Base-by-base conservation (phyloP, 2,797 vertebrate species). In the Tragelaphus oryx region DNA sequence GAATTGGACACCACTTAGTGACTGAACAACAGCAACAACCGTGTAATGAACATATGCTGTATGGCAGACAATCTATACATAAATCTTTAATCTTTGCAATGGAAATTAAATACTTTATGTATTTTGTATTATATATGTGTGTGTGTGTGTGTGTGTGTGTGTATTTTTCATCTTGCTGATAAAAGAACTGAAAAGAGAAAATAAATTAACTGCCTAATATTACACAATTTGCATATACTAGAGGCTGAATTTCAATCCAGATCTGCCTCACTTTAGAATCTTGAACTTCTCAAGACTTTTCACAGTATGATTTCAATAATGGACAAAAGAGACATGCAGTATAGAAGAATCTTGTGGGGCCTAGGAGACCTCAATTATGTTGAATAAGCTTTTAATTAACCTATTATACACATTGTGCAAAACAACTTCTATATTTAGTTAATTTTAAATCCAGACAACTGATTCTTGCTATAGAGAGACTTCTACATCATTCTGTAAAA, bases 371-470 rank as follows among this genome's bases (percentile, higher is more conserved):
- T 95, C 76, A 89, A 62, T 95, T 89, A 85, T 18, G 1, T 87
- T 65, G 60, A 95, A 62, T 44, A 80, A 50, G 76, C 52, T 11
- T 95, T 95, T 94, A 96, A 97, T 94, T 94, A 93, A 95, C 30
- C 48, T 74, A 50, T 71, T 81, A 48, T 37, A 18, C 17, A 90
- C 59, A 78, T 37, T 81, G 44, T 52, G 37, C 22, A 87, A 37
- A 95, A 89, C 17, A 4, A 59, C 14, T 18, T 85, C 37, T 94
- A 46, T 87, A 92, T 14, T 9, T 79, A 24, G 37, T 76, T 30
- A 80, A 48, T 95, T 94, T 93, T 75, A 96, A 96, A 87, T 74
- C 24, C 48, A 95, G 71, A 20, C 11, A 44, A 91, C 46, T 60
- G 57, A 78, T 74, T 89, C 68, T 87, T 78, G 7, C 26, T 91